Base-by-base conservation (phyloP, 92 coral and sea anemone genomes). In the Phenganax stokvisi region DNA sequence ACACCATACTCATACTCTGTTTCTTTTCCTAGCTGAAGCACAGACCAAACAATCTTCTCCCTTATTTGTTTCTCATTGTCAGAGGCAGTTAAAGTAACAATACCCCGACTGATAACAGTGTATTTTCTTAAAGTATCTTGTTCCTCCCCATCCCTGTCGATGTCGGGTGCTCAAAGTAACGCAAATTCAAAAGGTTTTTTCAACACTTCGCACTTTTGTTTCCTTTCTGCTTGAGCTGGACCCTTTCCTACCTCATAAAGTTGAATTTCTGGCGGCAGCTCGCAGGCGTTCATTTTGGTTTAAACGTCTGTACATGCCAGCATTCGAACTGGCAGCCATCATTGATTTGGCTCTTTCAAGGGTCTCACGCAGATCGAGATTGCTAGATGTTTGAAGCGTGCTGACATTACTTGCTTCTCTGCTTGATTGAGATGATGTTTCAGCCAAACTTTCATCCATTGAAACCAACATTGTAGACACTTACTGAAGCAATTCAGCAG, bases 131-230 rank as follows among this genome's bases (percentile, higher is more conserved):
- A 53, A 15, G 56, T 71, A 53, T 71, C 76, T n/a, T 71, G 57
- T n/a, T 51, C 76, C n/a, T 71, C 76, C 1, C 57, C 76, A 44
- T 71, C 76, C 31, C 76, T 53, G 56, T 82, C 80, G 27, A 64
- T 54, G 52, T 58, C 79, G 58, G 75, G 63, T 76, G 76, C 79
- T 20, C 86, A 82, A n/a, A 85, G 60, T 3, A 88, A 44, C 67
- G 81, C 85, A 77, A 85, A 88, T 76, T 88, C 90, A 58, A 85
- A 75, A 12, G 84, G 84, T 58, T 82, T 88, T 31, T 76, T 83
- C 80, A 61, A 67, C 16, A 68, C 56, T 56, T 77, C 31, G 77
- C 12, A 81, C 30, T 37, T 69, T 86, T 44, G 13, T 79, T 47
- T 65, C 51, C 74, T 66, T 59, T 57, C 57, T 77, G 61, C 64